Percentiles rank a stretch among this genome's conserved stretches.
These are phyloP conservation scores for Camelus dromedarius DNA, from an alignment of 2,113 vertebrate genomes.

Conservation along the genomic window DNA sequence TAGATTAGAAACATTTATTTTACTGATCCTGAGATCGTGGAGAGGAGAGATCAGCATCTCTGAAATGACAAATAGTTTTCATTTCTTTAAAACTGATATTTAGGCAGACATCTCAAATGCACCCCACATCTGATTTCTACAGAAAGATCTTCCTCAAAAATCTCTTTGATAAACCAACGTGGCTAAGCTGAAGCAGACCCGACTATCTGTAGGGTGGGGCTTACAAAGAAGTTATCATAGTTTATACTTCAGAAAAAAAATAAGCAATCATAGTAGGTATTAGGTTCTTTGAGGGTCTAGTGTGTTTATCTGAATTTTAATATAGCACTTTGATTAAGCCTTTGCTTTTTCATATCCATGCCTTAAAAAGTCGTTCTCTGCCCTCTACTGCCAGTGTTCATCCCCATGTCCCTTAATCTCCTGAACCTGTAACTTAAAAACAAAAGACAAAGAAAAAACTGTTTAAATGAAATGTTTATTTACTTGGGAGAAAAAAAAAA, in stretches of 20 bases:
- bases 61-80: constrained; percentile 34
- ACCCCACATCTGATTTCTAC: not conserved
- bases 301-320: constrained; percentile 25
- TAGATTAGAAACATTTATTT: not conserved
- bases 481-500: not conserved
- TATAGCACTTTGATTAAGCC: not conserved
- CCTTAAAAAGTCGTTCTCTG: not conserved
- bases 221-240: not conserved
- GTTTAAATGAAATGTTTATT: constrained; percentile 34
- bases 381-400: not conserved
- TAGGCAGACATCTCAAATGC: not conserved
- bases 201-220: not conserved
- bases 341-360: not conserved
- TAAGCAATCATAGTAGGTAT: not conserved
- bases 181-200: not conserved
- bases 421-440: not conserved
- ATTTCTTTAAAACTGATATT: constrained; percentile 49
- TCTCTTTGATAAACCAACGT: not conserved
- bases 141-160: not conserved
- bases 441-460: not conserved
- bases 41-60: constrained; percentile 14
- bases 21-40: not conserved
- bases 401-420: not conserved
- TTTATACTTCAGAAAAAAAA: not conserved
- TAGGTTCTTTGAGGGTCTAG: not conserved